Percentiles rank a stretch among this genome's conserved stretches.
Conservation (phyloP, 2,888 invertebrate genomes). For the Noctua comes region DNA sequence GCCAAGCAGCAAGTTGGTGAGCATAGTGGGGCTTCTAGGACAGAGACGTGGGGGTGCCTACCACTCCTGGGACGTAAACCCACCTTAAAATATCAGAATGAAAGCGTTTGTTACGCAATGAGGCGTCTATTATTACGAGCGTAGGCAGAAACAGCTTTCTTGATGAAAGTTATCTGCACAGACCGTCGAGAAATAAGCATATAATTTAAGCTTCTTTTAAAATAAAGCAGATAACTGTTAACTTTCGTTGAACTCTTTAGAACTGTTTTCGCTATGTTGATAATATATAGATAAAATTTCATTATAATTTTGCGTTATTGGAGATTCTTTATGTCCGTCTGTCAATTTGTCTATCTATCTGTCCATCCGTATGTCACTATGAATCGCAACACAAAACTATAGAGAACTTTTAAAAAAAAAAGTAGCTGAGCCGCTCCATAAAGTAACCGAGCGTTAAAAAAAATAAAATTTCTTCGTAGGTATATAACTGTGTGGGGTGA, state of each 20-base stretch:
- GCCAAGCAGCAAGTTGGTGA: not conserved
- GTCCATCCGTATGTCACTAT: no score
- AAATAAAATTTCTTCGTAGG: no score
- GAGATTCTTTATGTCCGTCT: no score
- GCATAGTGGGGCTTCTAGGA: no score
- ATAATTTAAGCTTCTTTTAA: not conserved
- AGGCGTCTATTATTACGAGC: not conserved
- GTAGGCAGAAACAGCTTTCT: not conserved
- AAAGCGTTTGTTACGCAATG: slow-evolving; percentile 20
- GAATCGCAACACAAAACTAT: no score
- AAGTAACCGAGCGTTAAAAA: no score
- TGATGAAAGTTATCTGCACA: slow-evolving; percentile 21
- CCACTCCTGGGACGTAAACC: not conserved
- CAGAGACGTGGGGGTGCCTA: not conserved
- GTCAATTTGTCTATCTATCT: no score
- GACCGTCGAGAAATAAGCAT: slow-evolving; percentile 9
- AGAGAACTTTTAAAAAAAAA: no score
- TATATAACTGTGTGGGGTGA: no score
- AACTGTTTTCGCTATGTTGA: not conserved
- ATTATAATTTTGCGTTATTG: no score
- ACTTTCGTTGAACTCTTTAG: not conserved
- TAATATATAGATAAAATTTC: no score
- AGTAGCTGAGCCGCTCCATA: accelerated
- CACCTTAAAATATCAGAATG: not conserved
- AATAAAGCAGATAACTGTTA: not conserved